Conservation (phyloP, 2,113 vertebrate species). For the Scatophagus argus region DNA sequence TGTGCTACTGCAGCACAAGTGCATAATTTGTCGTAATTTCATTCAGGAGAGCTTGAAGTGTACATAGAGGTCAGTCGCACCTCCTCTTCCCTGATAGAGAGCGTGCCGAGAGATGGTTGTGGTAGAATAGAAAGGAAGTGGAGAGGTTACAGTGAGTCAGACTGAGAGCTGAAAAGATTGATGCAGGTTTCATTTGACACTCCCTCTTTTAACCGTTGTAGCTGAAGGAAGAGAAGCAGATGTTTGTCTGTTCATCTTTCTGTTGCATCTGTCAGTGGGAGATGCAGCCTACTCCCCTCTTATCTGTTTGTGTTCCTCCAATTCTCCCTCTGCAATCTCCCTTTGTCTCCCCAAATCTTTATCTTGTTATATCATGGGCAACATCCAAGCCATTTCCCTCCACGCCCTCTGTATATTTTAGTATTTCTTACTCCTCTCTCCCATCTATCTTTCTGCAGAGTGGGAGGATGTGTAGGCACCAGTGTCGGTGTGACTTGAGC, state of each 20-base stretch:
- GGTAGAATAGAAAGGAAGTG: slow-evolving; percentile 39
- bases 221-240: slow-evolving; percentile 43
- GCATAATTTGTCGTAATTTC: slow-evolving; percentile 49
- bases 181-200: slow-evolving; percentile 52
- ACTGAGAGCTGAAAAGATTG: slow-evolving; percentile 17
- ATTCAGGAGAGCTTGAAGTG: slow-evolving; percentile 51
- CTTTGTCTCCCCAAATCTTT: slow-evolving; percentile 14
- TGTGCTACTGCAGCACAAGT: slow-evolving; percentile 12
- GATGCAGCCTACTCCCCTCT: slow-evolving; percentile 6
- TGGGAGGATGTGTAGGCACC: slow-evolving; percentile 55
- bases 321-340: neutral
- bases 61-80: slow-evolving; percentile 51
- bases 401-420: slow-evolving; percentile 27
- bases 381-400: slow-evolving; percentile 19
- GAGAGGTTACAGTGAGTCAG: slow-evolving; percentile 32
- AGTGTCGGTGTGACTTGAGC: slow-evolving; percentile 29
- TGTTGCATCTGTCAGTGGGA: slow-evolving; percentile 22
- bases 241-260: slow-evolving; percentile 26
- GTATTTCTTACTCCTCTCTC: slow-evolving; percentile 29
- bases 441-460: slow-evolving; percentile 27
- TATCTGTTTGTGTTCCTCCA: neutral
- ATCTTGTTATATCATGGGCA: slow-evolving; percentile 14
- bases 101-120: neutral
- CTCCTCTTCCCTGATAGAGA: slow-evolving; percentile 17
- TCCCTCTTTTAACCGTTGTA: slow-evolving; percentile 56